Evolutionary conservation across 2,888 invertebrate genomes (phyloP).

Genomic region (Blera fallax): DNA sequence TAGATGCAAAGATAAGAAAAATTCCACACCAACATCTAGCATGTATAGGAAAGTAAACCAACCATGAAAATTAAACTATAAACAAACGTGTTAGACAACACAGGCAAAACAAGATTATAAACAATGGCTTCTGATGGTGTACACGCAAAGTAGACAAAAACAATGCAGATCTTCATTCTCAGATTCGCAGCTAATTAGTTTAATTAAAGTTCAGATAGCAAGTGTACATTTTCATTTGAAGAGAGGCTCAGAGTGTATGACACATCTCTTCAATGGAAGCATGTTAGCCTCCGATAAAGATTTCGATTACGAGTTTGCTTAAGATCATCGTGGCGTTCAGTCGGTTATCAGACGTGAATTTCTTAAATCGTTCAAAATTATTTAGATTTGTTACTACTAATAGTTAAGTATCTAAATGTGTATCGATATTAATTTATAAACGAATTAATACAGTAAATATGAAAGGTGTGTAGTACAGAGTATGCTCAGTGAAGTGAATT

Average conservation of each 20-base stretch:
- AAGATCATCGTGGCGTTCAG: slow-evolving; percentile 5
- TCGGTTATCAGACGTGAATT: not conserved
- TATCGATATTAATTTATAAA: not conserved
- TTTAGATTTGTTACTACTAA: not conserved
- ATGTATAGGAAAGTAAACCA: too few species aligned
- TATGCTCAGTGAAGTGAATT: not conserved
- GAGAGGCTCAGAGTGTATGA: slow-evolving; percentile 10
- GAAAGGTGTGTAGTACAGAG: slow-evolving; percentile 1
- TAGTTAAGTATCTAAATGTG: not conserved
- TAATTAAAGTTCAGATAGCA: not conserved
- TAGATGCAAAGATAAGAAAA: too few species aligned
- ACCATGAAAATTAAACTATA: too few species aligned
- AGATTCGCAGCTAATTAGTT: not conserved
- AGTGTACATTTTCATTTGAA: not conserved
- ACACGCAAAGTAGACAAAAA: too few species aligned
- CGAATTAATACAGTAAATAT: not conserved
- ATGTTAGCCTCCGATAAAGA: slow-evolving; percentile 30
- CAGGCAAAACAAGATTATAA: too few species aligned
- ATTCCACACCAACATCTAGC: too few species aligned
- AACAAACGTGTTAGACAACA: too few species aligned
- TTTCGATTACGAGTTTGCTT: slow-evolving; percentile 10
- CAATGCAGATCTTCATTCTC: too few species aligned
- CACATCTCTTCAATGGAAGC: slow-evolving; percentile 5
- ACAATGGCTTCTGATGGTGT: too few species aligned
- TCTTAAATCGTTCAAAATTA: not conserved